Base-by-base conservation (phyloP, 2,888 invertebrate genomes). In the Eutolmus rufibarbis region DNA sequence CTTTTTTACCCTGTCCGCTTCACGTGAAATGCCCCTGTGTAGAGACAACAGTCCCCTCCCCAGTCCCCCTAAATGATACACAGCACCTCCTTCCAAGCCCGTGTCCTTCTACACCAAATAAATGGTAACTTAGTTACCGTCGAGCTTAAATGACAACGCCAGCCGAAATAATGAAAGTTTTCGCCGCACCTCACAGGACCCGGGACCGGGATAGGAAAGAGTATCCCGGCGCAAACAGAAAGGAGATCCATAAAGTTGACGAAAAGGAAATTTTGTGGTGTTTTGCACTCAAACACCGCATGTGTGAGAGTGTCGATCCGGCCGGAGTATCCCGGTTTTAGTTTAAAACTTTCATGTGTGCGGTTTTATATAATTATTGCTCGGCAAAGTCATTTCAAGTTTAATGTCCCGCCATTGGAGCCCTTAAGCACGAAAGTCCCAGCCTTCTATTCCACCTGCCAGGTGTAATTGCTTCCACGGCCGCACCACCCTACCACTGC, bases 291-390 rank as follows among this genome's bases (percentile, higher is more conserved):
- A 66, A n/a, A 66, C 23, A 12, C 9, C n/a, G 23, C 23, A 19
- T 28, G 12, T 66, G 66, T 66, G 66, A 23, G 3, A 28, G 66
- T 76, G 4, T 37, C 76, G 34, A 76, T 28, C 23, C 66, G 66
- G 23, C 19, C 23, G 4, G 23, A 31, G 76, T 16, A 34, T 34
- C 9, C 76, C 37, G 37, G 34, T 76, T 76, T 46, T 76, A 76
- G 76, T 76, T 76, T 76, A 34, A 34, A 76, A 76, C 34, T 76
- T 76, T 76, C 37, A 76, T 76, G 76, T 76, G 76, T 76, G 76
- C 76, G 76, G 76, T 37, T 34, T 66, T 76, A 37, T n/a, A 76
- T 76, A 76, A 76, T 76, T 76, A 76, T 76, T 76, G 76, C 76
- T 76, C 3, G 34, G 37, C 76, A 76, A 37, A 76, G 76, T 37